Conservation (phyloP, 2,113 vertebrate genomes). For the Centropus bengalensis region DNA sequence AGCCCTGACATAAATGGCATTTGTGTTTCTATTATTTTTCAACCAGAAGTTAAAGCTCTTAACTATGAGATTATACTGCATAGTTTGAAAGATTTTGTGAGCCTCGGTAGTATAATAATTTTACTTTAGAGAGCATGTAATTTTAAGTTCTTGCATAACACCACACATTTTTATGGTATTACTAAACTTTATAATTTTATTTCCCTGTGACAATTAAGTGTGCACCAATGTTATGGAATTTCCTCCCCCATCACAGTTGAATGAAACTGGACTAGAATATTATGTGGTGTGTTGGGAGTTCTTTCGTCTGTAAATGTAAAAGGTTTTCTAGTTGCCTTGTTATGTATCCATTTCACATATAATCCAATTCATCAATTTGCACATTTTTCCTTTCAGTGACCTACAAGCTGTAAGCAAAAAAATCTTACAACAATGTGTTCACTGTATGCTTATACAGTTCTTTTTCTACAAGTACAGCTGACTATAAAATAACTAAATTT, state of each 20-base stretch:
- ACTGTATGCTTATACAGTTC: background rate
- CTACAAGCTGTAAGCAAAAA: constrained; percentile 67
- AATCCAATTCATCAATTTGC: constrained; percentile 69
- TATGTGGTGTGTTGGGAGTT: constrained; percentile 58
- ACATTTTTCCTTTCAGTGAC: constrained; percentile 65
- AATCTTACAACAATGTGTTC: constrained; percentile 56
- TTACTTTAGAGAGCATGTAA: constrained; percentile 75
- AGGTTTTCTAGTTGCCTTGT: constrained; percentile 67
- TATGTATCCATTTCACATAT: constrained; percentile 74
- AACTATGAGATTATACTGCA: constrained; percentile 71
- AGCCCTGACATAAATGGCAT: constrained; percentile 46
- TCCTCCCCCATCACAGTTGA: constrained; percentile 67
- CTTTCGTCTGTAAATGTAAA: constrained; percentile 71
- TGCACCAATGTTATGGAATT: constrained; percentile 70
- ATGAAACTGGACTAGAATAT: constrained; percentile 67
- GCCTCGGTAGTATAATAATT: constrained; percentile 75
- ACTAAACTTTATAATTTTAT: constrained; percentile 81
- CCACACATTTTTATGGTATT: constrained; percentile 76
- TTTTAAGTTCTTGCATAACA: constrained; percentile 78
- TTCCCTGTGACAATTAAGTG: constrained; percentile 79
- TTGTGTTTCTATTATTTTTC: constrained; percentile 55
- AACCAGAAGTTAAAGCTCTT: constrained; percentile 68
- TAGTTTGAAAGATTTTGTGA: constrained; percentile 73
- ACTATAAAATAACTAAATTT: constrained; percentile 38
- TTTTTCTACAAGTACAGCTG: constrained; percentile 48